These are phyloP conservation scores for Podiceps cristatus DNA, from an alignment of 2,113 vertebrate species.

Conservation along the genomic window DNA sequence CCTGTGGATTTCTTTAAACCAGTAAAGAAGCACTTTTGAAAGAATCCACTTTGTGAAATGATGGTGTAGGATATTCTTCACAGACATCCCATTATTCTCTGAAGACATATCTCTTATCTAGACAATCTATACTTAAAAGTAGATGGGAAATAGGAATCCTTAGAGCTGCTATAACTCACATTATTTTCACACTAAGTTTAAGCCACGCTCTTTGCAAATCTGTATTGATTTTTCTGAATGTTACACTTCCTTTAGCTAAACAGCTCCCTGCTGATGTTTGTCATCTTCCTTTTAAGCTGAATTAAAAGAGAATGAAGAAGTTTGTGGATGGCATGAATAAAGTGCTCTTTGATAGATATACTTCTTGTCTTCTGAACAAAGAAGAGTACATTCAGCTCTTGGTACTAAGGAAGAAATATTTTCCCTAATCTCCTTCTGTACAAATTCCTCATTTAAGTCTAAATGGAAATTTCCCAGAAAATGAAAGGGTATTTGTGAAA, in stretches of 20 bases:
- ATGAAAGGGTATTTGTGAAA: neutral
- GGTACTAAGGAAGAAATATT: neutral
- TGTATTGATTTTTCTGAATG: slow-evolving; percentile 66
- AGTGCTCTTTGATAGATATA: slow-evolving; percentile 34
- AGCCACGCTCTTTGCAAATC: slow-evolving; percentile 46
- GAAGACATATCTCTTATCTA: neutral
- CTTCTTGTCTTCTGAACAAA: slow-evolving; percentile 16
- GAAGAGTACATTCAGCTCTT: neutral
- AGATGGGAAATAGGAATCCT: neutral
- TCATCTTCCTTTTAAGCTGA: slow-evolving; percentile 51
- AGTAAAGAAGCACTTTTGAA: slow-evolving; percentile 5
- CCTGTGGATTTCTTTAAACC: neutral
- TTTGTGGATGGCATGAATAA: slow-evolving; percentile 28
- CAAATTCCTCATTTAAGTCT: neutral
- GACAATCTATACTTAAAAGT: neutral
- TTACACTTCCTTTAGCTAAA: slow-evolving; percentile 54
- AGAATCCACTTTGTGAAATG: neutral
- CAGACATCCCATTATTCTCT: neutral
- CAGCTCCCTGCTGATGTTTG: slow-evolving; percentile 59
- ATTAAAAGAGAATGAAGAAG: slow-evolving; percentile 54
- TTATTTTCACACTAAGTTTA: slow-evolving; percentile 36
- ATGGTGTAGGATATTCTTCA: neutral
- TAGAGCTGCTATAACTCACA: neutral
- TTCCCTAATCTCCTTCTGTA: neutral
- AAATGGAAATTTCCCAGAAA: slow-evolving; percentile 17